These are phyloP conservation scores for Rhinichthys osculus DNA, from an alignment of 2,797 vertebrate genomes.

Conservation along the genomic window DNA sequence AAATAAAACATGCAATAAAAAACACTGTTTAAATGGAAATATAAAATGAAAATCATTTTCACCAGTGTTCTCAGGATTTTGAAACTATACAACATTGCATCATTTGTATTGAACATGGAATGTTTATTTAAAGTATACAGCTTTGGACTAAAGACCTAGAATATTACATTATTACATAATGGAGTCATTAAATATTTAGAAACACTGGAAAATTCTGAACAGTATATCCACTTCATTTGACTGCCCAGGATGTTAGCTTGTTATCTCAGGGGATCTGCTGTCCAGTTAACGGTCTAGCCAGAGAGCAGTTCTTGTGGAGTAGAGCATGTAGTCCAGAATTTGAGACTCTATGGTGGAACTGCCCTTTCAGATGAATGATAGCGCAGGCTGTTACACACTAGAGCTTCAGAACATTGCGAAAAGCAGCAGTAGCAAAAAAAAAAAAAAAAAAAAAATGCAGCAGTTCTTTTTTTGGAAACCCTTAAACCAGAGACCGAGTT, in stretches of 20 bases:
- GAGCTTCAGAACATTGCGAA: background rate
- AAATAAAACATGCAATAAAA: background rate
- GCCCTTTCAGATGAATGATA: slow-evolving; percentile 28
- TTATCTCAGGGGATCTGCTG: background rate
- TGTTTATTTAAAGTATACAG: background rate
- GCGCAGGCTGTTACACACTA: slow-evolving; percentile 36
- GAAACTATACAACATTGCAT: background rate
- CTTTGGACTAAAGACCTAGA: background rate
- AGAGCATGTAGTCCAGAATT: background rate
- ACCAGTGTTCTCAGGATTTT: background rate
- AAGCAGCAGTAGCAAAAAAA: background rate
- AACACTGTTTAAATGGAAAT: background rate
- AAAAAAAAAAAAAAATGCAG: slow-evolving; percentile 21
- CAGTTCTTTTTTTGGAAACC: slow-evolving; percentile 76
- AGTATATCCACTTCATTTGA: slow-evolving; percentile 20
- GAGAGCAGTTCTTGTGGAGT: slow-evolving; percentile 4
- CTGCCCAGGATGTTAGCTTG: background rate
- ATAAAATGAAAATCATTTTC: background rate
- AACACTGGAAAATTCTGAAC: background rate
- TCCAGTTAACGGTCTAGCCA: background rate
- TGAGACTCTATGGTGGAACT: background rate
- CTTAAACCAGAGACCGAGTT: slow-evolving; percentile 55
- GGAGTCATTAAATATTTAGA: slow-evolving; percentile 1
- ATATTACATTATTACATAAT: slow-evolving; percentile 2
- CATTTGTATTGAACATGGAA: background rate